Base-by-base conservation (phyloP, 2,888 invertebrate genomes). In the Leptothorax acervorum region DNA sequence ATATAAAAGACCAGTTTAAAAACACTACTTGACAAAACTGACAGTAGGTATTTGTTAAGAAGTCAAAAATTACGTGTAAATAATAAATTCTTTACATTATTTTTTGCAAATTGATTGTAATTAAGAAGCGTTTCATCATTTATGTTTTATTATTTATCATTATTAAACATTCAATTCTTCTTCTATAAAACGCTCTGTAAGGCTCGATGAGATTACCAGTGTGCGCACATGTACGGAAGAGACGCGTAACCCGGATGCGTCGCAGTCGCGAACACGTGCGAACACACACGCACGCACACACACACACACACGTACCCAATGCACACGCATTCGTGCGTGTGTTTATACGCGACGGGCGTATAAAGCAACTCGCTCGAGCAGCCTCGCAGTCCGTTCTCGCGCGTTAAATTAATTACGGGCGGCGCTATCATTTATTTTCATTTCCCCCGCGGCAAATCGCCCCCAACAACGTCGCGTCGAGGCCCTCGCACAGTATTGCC, bases 371-470 rank as follows among this genome's bases (percentile, higher is more conserved):
- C 88, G 91, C 90, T 90, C 89, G 85, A 86, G 88, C 89, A 86
- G 89, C 87, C 87, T 90, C 87, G 90, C 88, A 90, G 91, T 92
- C 89, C 87, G 90, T 91, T 91, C 88, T 89, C 90, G 89, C 91
- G 91, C 92, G 93, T 91, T 93, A 93, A 93, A 93, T 94, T 94
- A 93, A 94, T 94, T 94, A 94, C 93, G 90, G 92, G 89, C 90
- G 88, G 89, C 90, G 92, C 92, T 92, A 93, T 94, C 94, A 93
- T 94, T 94, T 93, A 94, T 94, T 94, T 94, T 94, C 93, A 93
- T 94, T 94, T 94, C 93, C 91, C 92, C 91, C 91, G 91, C 90
- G 89, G 92, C 92, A 91, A 90, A 91, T 91, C 89, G 86, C 82
- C 86, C 86, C 85, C 85, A 83, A 83, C 85, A 84, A 85, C 83